Conservation (phyloP, 1,140 invertebrate genomes). For the Arctopsyche grandis region DNA sequence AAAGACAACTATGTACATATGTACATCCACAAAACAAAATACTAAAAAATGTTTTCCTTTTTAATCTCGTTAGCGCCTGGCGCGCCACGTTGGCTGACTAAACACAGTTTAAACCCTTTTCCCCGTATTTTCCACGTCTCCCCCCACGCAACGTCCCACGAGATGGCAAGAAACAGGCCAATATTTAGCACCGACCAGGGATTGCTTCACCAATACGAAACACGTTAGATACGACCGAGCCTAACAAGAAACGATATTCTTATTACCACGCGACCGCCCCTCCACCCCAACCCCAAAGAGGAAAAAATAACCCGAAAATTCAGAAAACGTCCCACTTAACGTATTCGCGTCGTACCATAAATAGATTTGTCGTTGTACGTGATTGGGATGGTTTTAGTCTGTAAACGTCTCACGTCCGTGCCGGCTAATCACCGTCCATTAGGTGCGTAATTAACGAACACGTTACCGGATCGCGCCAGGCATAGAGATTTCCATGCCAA, state of each 20-base stretch:
- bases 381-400: conserved; percentile 10
- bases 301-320: not conserved
- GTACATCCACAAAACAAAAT: no score
- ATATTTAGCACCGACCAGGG: conserved; percentile 53
- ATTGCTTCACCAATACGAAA: conserved; percentile 30
- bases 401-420: conserved; percentile 43
- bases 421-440: conserved; percentile 48
- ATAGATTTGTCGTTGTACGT: conserved; percentile 16
- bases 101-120: conserved; percentile 50
- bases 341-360: conserved; percentile 18
- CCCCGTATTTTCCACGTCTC: conserved; percentile 10
- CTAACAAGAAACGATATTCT: conserved; percentile 52
- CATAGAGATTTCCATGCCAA: conserved; percentile 32
- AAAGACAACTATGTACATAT: no score
- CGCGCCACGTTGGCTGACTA: not conserved
- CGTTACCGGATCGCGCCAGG: conserved; percentile 19
- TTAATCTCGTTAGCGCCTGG: no score
- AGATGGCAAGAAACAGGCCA: conserved; percentile 49
- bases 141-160: conserved; percentile 18
- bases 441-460: conserved; percentile 47
- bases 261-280: conserved; percentile 31
- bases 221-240: conserved; percentile 36
- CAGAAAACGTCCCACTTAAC: not conserved
- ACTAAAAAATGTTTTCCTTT: no score
- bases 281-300: not conserved